Evolutionary conservation across 92 coral and sea anemone genomes (phyloP), one percentile per base, ranked within the genome.

Genomic region (Phenganax marumi): DNA sequence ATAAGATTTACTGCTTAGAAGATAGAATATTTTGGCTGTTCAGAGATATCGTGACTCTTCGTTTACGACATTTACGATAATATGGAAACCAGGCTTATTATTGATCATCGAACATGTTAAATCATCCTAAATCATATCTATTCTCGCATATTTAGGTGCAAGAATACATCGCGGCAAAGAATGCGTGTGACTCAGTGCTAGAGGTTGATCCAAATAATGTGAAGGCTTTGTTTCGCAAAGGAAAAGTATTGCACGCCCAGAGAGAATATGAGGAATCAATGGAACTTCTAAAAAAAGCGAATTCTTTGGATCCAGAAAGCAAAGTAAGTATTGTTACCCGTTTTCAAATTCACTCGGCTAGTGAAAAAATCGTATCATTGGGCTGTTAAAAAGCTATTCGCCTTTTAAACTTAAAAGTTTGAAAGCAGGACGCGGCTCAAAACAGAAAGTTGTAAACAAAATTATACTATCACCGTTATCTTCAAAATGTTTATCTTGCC

Each of bases 191-290:
- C 66, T 86, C 91, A 57, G 98, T 95, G 11, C 84, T 95, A 19
- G 88, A 89, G 50, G 81, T 95, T 60, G 91, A 95, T 76, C 95
- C 95, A 11, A 90, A 90, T 58, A 95, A 95, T 77, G 98, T 95
- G 76, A 95, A 95, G 75, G 98, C 98, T 54, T 71, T 95, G 68
- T 95, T 95, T 78, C 89, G 98, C 57, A 95, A 95, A 84, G 98
- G 98, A 68, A 95, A 92, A 97, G 98, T 94, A 7, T 85, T 92
- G 48, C 88, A 93, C 0, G 91, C 90, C 0, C 90, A 89, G 60
- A 92, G 93, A 7, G 98, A 92, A 39, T 73, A 89, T 26, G 81
- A 82, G 21, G 85, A 91, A 60, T 94, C 98, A 14, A 17, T 95
- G 10, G 84, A 73, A 8, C 75, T 60, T 33, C 75, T 92, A 55